These are phyloP conservation scores for Diphyllodes magnificus DNA, from an alignment of 2,113 vertebrate species.

Conservation along the genomic window DNA sequence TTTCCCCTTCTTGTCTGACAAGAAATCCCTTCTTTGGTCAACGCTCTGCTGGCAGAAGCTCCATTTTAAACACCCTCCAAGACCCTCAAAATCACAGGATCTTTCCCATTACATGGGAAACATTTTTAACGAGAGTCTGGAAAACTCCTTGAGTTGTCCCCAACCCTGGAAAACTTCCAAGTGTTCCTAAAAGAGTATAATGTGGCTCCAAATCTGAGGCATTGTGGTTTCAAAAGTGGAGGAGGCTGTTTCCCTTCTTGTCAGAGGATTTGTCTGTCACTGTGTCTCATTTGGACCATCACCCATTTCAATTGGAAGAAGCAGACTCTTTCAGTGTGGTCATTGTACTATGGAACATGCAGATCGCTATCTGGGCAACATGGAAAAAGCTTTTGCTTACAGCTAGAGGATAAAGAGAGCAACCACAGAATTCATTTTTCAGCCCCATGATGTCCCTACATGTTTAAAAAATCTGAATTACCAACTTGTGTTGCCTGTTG, in stretches of 20 bases:
- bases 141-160: neutral
- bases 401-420: neutral
- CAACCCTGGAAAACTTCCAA: neutral
- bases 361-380: neutral
- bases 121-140: neutral
- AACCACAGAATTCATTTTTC: neutral
- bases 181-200: neutral
- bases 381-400: neutral
- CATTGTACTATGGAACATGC: neutral
- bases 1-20: neutral
- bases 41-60: neutral
- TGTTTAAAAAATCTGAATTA: neutral
- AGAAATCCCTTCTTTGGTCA: neutral
- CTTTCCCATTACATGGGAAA: neutral
- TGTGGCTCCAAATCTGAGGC: neutral
- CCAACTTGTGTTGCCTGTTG: neutral
- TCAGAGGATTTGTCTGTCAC: neutral
- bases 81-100: neutral
- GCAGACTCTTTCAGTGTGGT: neutral
- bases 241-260: neutral
- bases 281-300: neutral
- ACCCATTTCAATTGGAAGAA: neutral
- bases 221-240: neutral
- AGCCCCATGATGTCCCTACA: neutral
- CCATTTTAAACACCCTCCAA: neutral